phyloP scores from a whole-genome alignment of 2,888 invertebrate genomes.

The Stenotaenia linearis region DNA sequence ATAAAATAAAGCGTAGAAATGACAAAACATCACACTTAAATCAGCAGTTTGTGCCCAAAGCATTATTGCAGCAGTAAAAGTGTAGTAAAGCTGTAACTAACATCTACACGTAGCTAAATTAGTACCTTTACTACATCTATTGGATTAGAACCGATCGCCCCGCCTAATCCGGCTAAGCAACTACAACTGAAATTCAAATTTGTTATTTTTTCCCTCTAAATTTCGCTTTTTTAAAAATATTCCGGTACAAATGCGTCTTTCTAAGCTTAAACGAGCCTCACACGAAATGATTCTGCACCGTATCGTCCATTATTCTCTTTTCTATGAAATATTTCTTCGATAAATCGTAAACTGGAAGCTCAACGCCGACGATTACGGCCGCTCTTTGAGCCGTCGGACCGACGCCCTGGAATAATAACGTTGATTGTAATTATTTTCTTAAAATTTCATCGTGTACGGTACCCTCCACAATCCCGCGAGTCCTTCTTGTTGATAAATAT shows the following conservation, averaged over 20 bases:
- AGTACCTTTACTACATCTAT: slow-evolving; percentile 83
- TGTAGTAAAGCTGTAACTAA: not conserved
- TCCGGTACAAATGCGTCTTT: no score
- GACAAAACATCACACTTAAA: not conserved
- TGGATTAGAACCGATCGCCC: slow-evolving; percentile 88
- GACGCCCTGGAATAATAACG: slow-evolving; percentile 61
- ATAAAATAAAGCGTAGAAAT: not conserved
- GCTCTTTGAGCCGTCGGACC: slow-evolving; percentile 89
- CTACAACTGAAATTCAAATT: slow-evolving; percentile 27
- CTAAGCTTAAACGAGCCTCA: no score
- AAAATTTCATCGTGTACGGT: slow-evolving; percentile 40
- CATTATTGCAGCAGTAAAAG: no score
- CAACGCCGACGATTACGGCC: slow-evolving; percentile 86
- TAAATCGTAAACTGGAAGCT: slow-evolving; percentile 87
- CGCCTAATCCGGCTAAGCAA: slow-evolving; percentile 27
- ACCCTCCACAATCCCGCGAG: slow-evolving; percentile 79
- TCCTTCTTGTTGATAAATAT: slow-evolving; percentile 79
- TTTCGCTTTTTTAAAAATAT: no score
- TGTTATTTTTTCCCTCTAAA: no score
- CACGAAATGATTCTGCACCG: slow-evolving; percentile 78
- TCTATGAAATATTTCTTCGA: slow-evolving; percentile 60
- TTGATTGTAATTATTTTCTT: not conserved
- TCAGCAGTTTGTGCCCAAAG: not conserved
- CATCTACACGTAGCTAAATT: not conserved
- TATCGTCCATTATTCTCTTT: slow-evolving; percentile 65